A percentile compares a stretch with the other conserved stretches of the same genome.
Conservation (phyloP, 2,888 invertebrate genomes). For the Patella ulyssiponensis region DNA sequence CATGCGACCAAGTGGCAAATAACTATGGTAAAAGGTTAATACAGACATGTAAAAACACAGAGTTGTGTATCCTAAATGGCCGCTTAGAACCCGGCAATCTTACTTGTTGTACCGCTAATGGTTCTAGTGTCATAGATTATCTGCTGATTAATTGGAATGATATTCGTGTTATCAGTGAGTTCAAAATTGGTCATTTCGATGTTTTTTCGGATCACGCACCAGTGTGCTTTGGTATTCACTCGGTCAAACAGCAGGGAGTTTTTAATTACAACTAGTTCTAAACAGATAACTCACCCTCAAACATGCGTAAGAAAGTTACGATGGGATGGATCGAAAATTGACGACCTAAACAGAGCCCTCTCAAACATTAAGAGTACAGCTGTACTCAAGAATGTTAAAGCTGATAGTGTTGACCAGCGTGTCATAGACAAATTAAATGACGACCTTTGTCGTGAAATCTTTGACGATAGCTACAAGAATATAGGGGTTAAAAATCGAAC, state of each 20-base stretch:
- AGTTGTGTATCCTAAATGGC: background rate
- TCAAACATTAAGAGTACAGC: too few species aligned
- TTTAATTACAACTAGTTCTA: too few species aligned
- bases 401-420: background rate
- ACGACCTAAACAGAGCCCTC: too few species aligned
- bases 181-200: background rate
- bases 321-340: too few species aligned
- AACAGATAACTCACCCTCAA: too few species aligned
- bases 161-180: too few species aligned
- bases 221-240: constrained; percentile 4
- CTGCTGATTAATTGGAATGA: background rate
- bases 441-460: background rate
- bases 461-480: background rate
- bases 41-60: background rate
- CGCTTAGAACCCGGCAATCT: background rate
- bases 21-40: background rate
- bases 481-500: background rate
- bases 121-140: constrained; percentile 11
- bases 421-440: background rate
- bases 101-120: background rate
- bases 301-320: too few species aligned
- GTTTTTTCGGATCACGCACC: constrained; percentile 8
- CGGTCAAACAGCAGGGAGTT: too few species aligned
- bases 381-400: too few species aligned
- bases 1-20: background rate